These are phyloP conservation scores for Apostichopus californicus DNA, from an alignment of 35 echinoderm and acorn worm species.

Conservation along the genomic window DNA sequence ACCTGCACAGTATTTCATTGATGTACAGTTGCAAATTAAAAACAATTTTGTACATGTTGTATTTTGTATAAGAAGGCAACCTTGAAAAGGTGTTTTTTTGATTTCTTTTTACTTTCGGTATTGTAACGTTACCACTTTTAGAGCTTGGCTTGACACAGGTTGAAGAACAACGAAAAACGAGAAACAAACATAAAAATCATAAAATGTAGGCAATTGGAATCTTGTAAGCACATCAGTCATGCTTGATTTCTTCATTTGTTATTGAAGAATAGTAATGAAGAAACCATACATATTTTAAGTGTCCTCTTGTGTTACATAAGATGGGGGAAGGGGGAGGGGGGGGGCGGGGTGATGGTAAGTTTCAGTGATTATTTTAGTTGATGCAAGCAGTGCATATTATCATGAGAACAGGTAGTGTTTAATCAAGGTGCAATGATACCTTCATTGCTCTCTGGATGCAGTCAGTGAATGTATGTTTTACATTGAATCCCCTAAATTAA, in stretches of 20 bases:
- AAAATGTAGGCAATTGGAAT: conserved; percentile 38
- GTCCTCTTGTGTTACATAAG: too few species aligned
- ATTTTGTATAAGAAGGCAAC: conserved; percentile 52
- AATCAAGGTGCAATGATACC: too few species aligned
- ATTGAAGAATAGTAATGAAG: not conserved
- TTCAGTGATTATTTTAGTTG: too few species aligned
- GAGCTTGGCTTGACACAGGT: conserved; percentile 15
- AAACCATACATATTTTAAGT: not conserved
- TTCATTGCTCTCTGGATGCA: too few species aligned
- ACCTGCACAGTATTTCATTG: conserved; percentile 36
- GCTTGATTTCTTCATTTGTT: not conserved
- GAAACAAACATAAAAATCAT: not conserved
- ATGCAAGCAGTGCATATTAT: too few species aligned
- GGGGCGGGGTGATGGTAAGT: too few species aligned
- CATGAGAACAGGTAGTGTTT: too few species aligned
- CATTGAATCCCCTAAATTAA: too few species aligned
- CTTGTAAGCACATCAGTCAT: not conserved
- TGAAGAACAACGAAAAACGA: conserved; percentile 13
- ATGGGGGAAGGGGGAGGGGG: too few species aligned
- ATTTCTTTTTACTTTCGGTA: conserved; percentile 16
- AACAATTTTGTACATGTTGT: conserved; percentile 51
- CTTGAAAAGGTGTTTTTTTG: conserved; percentile 55
- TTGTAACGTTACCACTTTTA: conserved; percentile 33
- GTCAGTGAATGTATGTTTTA: too few species aligned
- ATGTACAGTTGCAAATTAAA: conserved; percentile 32